Evolutionary conservation across 2,888 invertebrate species (phyloP).

Genomic region (Cancer borealis): DNA sequence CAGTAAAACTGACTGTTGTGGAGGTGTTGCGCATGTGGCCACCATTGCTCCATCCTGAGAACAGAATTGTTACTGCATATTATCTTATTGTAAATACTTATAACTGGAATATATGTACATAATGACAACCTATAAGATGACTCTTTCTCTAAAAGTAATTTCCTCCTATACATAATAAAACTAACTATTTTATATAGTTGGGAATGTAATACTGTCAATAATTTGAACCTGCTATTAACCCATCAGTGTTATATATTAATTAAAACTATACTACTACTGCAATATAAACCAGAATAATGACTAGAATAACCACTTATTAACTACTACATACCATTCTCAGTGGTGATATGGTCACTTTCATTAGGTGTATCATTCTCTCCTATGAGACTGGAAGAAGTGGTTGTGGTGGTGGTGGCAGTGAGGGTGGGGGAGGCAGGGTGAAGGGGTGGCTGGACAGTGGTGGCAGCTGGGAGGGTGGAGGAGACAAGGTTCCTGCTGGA

Average conservation of each 20-base stretch:
- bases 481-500: slow-evolving; percentile 76
- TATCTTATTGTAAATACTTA: not conserved
- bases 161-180: too few species aligned
- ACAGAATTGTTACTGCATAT: not conserved
- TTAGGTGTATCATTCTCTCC: not conserved
- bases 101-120: not conserved
- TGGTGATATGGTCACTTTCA: not conserved
- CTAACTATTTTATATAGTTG: not conserved
- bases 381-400: slow-evolving; percentile 38
- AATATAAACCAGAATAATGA: too few species aligned
- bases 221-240: too few species aligned
- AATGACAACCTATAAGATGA: not conserved
- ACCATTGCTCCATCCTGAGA: slow-evolving; percentile 72
- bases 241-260: not conserved
- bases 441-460: not conserved
- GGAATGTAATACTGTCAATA: not conserved
- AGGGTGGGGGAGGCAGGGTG: slow-evolving; percentile 44
- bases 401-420: slow-evolving; percentile 38
- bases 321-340: not conserved
- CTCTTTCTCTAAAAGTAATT: too few species aligned
- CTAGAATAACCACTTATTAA: not conserved
- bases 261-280: too few species aligned
- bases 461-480: not conserved
- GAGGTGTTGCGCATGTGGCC: slow-evolving; percentile 79
- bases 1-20: slow-evolving; percentile 80